These are phyloP conservation scores for Nibea albiflora DNA, from an alignment of 2,113 vertebrate species.

Conservation along the genomic window DNA sequence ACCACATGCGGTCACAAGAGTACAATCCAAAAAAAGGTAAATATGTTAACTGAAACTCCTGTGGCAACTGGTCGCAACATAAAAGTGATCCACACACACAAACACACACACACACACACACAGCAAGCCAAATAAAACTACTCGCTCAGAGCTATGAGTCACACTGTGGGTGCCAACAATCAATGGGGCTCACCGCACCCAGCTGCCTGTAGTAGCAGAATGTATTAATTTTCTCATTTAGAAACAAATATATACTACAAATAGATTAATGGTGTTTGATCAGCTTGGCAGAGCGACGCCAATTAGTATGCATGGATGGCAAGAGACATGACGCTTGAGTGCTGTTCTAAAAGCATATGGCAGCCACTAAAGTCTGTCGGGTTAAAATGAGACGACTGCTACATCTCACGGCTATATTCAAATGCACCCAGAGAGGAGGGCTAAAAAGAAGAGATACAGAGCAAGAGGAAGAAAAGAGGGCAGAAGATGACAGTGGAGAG, in stretches of 20 bases:
- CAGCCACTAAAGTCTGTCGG: conserved; percentile 25
- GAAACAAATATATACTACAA: conserved; percentile 76
- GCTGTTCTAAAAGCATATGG: conserved; percentile 35
- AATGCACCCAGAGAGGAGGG: conserved; percentile 8
- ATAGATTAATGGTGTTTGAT: conserved; percentile 80
- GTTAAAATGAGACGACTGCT: conserved; percentile 20
- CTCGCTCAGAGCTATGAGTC: conserved; percentile 72
- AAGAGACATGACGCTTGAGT: conserved; percentile 41
- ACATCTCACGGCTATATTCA: conserved; percentile 26
- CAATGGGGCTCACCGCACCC: conserved; percentile 64
- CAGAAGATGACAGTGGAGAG: conserved; percentile 18
- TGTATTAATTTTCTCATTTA: conserved; percentile 78
- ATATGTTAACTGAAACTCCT: conserved; percentile 54
- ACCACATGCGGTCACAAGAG: conserved; percentile 60
- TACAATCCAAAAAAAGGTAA: conserved; percentile 10
- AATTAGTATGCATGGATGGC: conserved; percentile 63
- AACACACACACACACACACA: conserved; percentile 27
- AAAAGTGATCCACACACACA: conserved; percentile 50
- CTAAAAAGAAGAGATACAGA: not conserved
- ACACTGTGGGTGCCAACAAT: conserved; percentile 74
- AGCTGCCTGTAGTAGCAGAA: conserved; percentile 68
- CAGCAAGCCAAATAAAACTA: conserved; percentile 59
- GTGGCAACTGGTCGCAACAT: conserved; percentile 46
- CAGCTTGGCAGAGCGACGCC: conserved; percentile 61
- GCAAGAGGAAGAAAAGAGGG: not conserved